A percentile compares a stretch with the other conserved stretches of the same genome.
Evolutionary conservation across 2,113 vertebrate genomes (phyloP).

Genomic region (Elaphurus davidianus): DNA sequence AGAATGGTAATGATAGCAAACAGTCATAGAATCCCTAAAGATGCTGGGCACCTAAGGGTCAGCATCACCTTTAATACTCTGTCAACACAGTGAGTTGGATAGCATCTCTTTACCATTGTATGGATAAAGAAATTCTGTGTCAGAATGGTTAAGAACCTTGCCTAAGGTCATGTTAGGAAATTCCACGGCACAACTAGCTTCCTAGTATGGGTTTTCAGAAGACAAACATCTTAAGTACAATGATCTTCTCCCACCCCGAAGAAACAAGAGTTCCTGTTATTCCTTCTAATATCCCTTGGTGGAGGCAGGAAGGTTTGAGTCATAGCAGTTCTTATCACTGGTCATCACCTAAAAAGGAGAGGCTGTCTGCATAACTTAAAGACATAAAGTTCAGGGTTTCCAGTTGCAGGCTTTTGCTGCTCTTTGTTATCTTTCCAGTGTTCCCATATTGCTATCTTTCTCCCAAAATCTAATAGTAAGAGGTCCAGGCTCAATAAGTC

Average conservation of each 20-base stretch:
- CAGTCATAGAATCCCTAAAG: background rate
- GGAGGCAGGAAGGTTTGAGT: background rate
- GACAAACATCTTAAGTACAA: background rate
- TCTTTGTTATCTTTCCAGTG: background rate
- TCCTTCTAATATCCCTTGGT: background rate
- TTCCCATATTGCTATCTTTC: background rate
- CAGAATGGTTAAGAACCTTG: background rate
- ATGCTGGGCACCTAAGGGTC: background rate
- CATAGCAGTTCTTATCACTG: background rate
- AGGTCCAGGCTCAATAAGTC: background rate
- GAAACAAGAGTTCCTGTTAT: background rate
- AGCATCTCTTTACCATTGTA: background rate
- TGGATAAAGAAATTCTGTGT: background rate
- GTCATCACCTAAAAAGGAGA: background rate
- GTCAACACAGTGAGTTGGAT: background rate
- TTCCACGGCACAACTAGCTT: background rate
- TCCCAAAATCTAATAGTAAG: no score
- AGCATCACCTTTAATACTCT: background rate
- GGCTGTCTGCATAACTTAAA: background rate
- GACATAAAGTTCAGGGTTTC: accelerated
- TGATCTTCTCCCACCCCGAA: background rate
- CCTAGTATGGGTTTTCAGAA: background rate
- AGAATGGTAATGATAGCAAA: background rate
- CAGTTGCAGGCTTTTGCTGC: background rate
- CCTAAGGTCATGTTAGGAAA: background rate